A percentile compares a stretch with the other conserved stretches of the same genome.
phyloP scores from a whole-genome alignment of 1,140 invertebrate species.

The Penaeus japonicus region DNA sequence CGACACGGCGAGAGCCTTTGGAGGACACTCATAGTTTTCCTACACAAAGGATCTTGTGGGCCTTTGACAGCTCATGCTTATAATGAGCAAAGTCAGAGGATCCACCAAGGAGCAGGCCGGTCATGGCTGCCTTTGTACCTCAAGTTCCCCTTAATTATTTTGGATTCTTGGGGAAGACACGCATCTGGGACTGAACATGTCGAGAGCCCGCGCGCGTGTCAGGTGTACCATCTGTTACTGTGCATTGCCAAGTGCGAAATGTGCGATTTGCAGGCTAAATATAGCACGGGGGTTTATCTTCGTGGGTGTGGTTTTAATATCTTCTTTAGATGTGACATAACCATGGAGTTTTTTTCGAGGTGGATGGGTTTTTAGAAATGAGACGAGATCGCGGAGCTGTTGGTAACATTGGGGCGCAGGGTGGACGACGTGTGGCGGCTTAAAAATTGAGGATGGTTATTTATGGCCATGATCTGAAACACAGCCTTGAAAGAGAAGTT shows the following conservation, averaged over 20 bases:
- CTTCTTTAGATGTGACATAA: not conserved
- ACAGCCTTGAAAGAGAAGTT: slow-evolving; percentile 37
- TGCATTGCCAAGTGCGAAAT: too few relatives aligned
- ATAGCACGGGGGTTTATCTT: too few relatives aligned
- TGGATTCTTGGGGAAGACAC: slow-evolving; percentile 45
- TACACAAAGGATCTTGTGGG: slow-evolving; percentile 47
- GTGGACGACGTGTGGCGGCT: not conserved
- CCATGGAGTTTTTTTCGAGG: not conserved
- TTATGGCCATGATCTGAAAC: slow-evolving; percentile 14
- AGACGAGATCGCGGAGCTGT: not conserved
- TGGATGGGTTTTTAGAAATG: not conserved
- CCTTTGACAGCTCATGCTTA: slow-evolving; percentile 53
- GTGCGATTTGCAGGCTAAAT: too few relatives aligned
- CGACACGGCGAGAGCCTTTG: not conserved
- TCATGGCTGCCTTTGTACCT: slow-evolving; percentile 52
- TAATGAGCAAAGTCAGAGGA: slow-evolving; percentile 54
- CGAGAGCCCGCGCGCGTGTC: not conserved
- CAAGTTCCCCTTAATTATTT: slow-evolving; percentile 53
- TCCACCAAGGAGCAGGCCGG: slow-evolving; percentile 40
- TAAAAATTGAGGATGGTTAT: slow-evolving; percentile 11
- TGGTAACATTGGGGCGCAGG: slow-evolving; percentile 14
- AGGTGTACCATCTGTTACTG: not conserved
- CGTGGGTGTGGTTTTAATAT: too few relatives aligned
- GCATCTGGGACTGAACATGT: slow-evolving; percentile 21
- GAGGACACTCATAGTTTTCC: slow-evolving; percentile 44